A percentile compares a stretch with the other conserved stretches of the same genome.
phyloP scores from a whole-genome alignment of 1,140 invertebrate species.

The Sycophila sp. region DNA sequence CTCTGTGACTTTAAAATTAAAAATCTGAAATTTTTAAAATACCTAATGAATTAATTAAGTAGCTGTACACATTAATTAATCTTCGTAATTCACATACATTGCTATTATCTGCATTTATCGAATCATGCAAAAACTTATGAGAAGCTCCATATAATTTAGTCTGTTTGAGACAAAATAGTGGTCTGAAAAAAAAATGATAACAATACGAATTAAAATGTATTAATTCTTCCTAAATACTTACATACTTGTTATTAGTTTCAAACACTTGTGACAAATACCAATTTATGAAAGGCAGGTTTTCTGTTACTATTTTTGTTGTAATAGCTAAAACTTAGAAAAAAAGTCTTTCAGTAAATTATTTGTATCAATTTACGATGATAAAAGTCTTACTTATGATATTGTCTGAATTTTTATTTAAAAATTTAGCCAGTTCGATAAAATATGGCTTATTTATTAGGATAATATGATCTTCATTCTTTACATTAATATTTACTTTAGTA shows the following conservation, averaged over 20 bases:
- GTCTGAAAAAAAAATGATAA: neutral
- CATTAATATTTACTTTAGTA: neutral
- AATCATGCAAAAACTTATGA: neutral
- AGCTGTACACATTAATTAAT: no score
- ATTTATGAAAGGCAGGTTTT: neutral
- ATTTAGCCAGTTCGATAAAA: constrained; percentile 1
- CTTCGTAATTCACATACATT: neutral
- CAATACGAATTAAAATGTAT: neutral
- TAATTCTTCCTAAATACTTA: neutral
- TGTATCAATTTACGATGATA: no score
- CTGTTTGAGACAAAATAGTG: neutral
- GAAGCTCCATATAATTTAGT: constrained; percentile 10
- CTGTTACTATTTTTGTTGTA: constrained; percentile 2
- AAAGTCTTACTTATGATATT: neutral
- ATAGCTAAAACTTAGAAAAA: neutral
- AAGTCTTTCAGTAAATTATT: neutral
- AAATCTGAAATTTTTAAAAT: neutral
- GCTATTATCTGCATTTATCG: neutral
- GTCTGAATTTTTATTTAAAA: neutral
- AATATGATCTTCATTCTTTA: neutral
- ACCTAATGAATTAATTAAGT: no score
- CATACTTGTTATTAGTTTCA: neutral
- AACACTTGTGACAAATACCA: neutral
- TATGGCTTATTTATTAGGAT: constrained; percentile 3
- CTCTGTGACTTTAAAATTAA: neutral